Evolutionary conservation across 2,797 vertebrate species (phyloP).

Genomic region (Coregonus suidteri): DNA sequence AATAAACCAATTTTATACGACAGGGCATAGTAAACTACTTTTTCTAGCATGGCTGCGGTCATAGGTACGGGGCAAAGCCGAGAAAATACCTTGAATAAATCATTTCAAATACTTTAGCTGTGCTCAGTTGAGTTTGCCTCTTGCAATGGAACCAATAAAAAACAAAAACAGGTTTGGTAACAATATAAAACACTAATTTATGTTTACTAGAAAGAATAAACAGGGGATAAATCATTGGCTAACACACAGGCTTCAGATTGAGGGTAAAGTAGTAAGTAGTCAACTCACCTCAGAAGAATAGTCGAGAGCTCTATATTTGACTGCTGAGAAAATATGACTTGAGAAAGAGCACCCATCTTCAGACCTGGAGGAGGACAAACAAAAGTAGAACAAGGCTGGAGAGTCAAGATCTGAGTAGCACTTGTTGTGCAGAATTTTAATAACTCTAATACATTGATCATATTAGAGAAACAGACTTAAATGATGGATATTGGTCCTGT

Average conservation of each 20-base stretch:
- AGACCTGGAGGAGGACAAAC: conserved; percentile 39
- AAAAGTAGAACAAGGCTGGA: not conserved
- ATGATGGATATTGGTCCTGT: too few relatives aligned
- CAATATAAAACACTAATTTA: not conserved
- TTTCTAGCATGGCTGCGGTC: too few relatives aligned
- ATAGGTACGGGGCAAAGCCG: too few relatives aligned
- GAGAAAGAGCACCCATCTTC: conserved; percentile 14
- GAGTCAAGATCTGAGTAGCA: not conserved
- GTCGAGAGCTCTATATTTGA: conserved; percentile 70
- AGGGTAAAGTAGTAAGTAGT: not conserved
- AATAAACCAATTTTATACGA: too few relatives aligned
- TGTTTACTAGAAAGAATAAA: not conserved
- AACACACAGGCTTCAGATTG: not conserved
- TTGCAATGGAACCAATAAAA: not conserved
- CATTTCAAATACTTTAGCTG: not conserved
- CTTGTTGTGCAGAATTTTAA: too few relatives aligned
- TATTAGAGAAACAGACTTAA: too few relatives aligned
- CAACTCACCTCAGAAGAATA: conserved; percentile 74
- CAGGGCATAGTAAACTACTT: too few relatives aligned
- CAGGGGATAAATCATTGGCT: not conserved
- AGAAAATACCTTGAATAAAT: not conserved
- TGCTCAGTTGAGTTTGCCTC: not conserved
- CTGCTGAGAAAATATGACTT: conserved; percentile 51
- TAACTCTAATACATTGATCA: too few relatives aligned
- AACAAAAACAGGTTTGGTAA: not conserved